These are phyloP conservation scores for Eulemur albifrons DNA, from an alignment of 2,797 vertebrate genomes.

Conservation along the genomic window DNA sequence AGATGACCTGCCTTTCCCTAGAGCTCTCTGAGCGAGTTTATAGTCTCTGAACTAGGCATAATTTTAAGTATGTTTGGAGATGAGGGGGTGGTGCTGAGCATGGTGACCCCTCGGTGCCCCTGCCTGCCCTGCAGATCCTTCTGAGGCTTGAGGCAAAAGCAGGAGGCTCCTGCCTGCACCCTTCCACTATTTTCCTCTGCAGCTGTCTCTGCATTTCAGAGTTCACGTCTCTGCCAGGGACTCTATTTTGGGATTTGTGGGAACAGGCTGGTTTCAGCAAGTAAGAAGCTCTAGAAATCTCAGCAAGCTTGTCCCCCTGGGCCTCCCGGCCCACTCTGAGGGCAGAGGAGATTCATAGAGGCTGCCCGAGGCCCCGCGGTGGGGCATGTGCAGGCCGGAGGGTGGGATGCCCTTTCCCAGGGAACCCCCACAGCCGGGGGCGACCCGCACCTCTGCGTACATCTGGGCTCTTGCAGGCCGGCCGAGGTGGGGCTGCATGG, in stretches of 20 bases:
- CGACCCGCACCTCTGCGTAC: rapidly evolving
- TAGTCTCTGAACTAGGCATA: not conserved
- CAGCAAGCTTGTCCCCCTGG: not conserved
- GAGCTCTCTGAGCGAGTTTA: not conserved
- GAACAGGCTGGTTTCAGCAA: constrained; percentile 56
- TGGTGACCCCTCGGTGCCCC: not conserved
- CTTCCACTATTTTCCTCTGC: constrained; percentile 43
- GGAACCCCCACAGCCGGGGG: not conserved
- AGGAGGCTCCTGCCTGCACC: not conserved
- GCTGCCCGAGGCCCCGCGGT: rapidly evolving
- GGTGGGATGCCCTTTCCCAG: not conserved
- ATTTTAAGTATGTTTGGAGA: not conserved
- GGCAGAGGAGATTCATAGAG: not conserved
- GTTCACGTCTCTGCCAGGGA: constrained; percentile 64
- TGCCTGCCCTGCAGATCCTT: not conserved
- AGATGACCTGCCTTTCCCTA: not conserved
- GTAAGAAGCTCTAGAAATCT: constrained; percentile 52
- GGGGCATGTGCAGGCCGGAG: not conserved
- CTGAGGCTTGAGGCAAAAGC: not conserved
- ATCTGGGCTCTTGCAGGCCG: not conserved
- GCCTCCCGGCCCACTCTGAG: not conserved
- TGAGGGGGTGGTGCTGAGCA: not conserved
- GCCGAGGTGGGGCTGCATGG: not conserved
- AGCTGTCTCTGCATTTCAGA: constrained; percentile 76
- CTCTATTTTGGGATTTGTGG: constrained; percentile 77